Evolutionary conservation across 2,797 vertebrate species (phyloP), one percentile per base, ranked within the genome.

Genomic region (Sphaeramia orbicularis): DNA sequence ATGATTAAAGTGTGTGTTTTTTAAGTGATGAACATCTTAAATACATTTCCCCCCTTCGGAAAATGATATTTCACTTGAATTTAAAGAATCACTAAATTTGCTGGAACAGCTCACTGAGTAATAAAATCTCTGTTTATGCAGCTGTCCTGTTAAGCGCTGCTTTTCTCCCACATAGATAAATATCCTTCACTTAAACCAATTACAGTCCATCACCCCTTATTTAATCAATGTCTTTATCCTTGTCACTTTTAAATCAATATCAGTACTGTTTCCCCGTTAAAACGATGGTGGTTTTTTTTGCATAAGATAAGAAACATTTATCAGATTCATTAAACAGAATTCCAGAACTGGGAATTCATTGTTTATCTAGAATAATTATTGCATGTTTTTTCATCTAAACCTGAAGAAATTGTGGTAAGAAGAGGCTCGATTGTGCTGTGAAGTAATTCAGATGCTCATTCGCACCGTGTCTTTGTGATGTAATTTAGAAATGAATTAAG

Each of bases 111-210:
- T 51, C 47, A 32, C 16, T 15, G 27, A 71, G 68, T 66, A 76
- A 74, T 81, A 65, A 67, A 83, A 43, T 11, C 42, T 73, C n/a
- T 74, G 76, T 86, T 90, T 81, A 52, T 3, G 43, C 74, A 84
- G 80, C 78, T 81, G 83, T 77, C 40, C 57, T n/a, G 43, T 49
- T 38, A 85, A 82, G 58, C 12, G 0, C 41, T 42, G 32, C 47
- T 67, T 76, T 64, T 74, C 65, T 71, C 55, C 57, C 50, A 56
- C 65, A 40, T 44, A 45, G 52, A 80, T 42, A 74, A 65, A 82
- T 44, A 54, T 58, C 24, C 12, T 47, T 48, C 49, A 65, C 63
- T 32, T 71, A 43, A 43, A 51, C 71, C 44, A 44, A 43, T 80
- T 68, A 53, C 56, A 62, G 49, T 49, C 36, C 24, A 37, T 63